phyloP scores from a whole-genome alignment of 2,888 invertebrate genomes.

The Hirtodrosophila trivittata region DNA sequence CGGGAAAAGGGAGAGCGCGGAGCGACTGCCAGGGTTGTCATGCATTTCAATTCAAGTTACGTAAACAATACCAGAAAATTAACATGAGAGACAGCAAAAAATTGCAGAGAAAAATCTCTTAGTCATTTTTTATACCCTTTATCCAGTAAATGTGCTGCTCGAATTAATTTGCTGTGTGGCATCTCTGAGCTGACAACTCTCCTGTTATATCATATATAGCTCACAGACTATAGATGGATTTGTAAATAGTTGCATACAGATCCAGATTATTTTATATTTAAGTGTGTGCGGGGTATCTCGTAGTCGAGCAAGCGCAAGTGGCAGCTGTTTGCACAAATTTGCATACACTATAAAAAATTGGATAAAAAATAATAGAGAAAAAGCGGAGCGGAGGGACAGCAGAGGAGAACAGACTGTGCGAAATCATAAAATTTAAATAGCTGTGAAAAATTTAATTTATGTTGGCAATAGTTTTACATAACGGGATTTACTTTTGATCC shows the following conservation, averaged over 20 bases:
- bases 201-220: no score
- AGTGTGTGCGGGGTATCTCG: not conserved
- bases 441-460: conserved; percentile 52
- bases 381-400: not conserved
- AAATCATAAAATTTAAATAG: conserved; percentile 25
- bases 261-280: no score
- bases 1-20: not conserved
- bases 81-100: conserved; percentile 47
- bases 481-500: conserved; percentile 45
- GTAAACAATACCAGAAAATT: conserved; percentile 50
- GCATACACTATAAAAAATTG: conserved; percentile 13
- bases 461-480: conserved; percentile 32
- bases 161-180: no score
- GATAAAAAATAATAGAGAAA: conserved; percentile 19
- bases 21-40: conserved; percentile 10
- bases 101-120: not conserved
- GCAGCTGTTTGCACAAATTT: conserved; percentile 6
- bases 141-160: not conserved
- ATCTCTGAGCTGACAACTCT: no score
- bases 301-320: not conserved
- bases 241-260: conserved; percentile 26
- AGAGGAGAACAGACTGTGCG: conserved; percentile 4
- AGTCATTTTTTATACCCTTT: not conserved
- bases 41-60: conserved; percentile 42
- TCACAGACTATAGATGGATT: no score